Base-by-base conservation (phyloP, 2,113 vertebrate genomes). In the Cyprinodon brontotheroides region DNA sequence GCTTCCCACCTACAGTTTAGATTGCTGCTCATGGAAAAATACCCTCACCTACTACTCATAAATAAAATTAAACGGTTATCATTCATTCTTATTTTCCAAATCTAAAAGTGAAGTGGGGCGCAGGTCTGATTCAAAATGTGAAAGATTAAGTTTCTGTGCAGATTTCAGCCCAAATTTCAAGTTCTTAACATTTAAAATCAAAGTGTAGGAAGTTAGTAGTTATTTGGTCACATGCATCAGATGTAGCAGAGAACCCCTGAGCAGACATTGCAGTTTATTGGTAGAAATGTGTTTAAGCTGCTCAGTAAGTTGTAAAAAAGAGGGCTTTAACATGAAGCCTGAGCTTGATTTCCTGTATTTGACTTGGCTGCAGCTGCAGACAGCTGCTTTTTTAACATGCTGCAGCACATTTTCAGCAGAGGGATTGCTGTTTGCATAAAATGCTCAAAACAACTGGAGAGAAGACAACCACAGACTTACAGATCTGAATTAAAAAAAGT, bases 401-500 rank as follows among this genome's bases (percentile, higher is more conserved):
- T 1, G 1, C 20, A 41, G 5, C 60, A 4, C 15, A 68, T 20
- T 43, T 12, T 39, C 15, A 61, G 38, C 50, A 68, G 47, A 50
- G 38, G 7, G 17, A 9, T 9, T 41, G 41, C 7, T 22, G 5
- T 41, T 20, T 50, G 37, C 15, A 79, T 4, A 59, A 69, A 72
- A 39, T 47, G 39, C 10, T 67, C 2, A 65, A 47, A 73, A 36
- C 38, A 20, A 39, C 60, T 59, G 40, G 50, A 75, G 73, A 15
- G 38, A 79, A 22, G 20, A 47, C 78, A 39, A n/a, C 14, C 40
- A 41, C 78, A 82, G 60, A 37, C 38, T 57, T 57, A 74, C 60
- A 80, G 40, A 38, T 67, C 15, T 53, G 69, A 67, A 65, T 43
- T 72, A 47, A 79, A 47, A 74, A n/a, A 17, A 72, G 17, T 60